Conservation (phyloP, 2,888 invertebrate species). For the Campopleginae sp. region DNA sequence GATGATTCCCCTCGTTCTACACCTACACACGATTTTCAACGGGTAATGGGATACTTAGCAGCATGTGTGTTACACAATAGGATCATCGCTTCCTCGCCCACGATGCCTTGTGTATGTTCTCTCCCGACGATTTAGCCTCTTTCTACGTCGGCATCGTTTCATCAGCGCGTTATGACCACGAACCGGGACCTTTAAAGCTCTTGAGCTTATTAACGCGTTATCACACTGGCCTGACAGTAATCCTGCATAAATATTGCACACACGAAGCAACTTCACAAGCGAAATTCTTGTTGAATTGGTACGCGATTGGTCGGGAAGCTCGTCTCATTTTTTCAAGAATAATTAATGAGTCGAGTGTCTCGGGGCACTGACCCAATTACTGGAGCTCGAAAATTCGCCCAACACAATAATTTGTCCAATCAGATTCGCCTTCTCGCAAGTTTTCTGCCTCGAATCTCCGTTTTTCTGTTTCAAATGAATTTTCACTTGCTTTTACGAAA, state of each 20-base stretch:
- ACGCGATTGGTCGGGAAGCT: not conserved
- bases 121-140: not conserved
- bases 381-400: not conserved
- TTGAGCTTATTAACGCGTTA: constrained; percentile 60
- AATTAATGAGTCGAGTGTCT: not conserved
- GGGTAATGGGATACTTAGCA: constrained; percentile 49
- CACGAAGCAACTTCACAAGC: not conserved
- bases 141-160: constrained; percentile 14
- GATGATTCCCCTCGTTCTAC: constrained; percentile 17
- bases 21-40: constrained; percentile 19
- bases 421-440: not conserved
- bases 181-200: constrained; percentile 8
- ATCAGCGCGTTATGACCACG: constrained; percentile 15
- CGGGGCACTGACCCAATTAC: not conserved
- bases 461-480: not conserved
- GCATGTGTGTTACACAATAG: constrained; percentile 13
- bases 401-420: not conserved
- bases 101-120: constrained; percentile 13
- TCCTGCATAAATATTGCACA: constrained; percentile 19
- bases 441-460: not conserved
- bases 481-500: not conserved
- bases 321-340: not conserved
- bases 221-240: constrained; percentile 51
- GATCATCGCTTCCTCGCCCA: constrained; percentile 30
- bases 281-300: not conserved